Percentiles rank a stretch among this genome's conserved stretches.
These are phyloP conservation scores for Calypte anna DNA, from an alignment of 2,113 vertebrate species.

Conservation along the genomic window DNA sequence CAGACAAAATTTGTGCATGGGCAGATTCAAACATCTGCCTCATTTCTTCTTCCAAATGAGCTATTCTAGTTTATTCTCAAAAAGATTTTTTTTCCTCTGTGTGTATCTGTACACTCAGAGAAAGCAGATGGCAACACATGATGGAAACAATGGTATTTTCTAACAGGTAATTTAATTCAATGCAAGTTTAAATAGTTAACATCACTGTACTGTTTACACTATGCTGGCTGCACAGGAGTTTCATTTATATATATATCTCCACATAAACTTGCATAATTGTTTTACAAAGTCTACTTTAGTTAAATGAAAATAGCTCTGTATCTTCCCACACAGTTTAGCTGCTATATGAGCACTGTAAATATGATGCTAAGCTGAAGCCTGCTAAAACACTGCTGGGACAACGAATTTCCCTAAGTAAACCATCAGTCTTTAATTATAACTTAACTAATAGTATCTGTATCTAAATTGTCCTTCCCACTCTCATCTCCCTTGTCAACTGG, in stretches of 20 bases:
- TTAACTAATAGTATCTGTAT: not conserved
- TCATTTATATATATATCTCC: not conserved
- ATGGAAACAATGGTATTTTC: not conserved
- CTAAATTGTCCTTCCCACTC: not conserved
- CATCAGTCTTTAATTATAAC: not conserved
- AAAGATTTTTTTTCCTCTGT: not conserved
- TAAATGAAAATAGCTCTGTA: not conserved
- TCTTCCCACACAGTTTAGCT: not conserved
- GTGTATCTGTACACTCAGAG: not conserved
- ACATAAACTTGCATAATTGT: not conserved
- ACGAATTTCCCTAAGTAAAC: not conserved
- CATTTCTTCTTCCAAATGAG: not conserved
- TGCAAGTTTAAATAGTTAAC: not conserved
- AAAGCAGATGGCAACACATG: not conserved
- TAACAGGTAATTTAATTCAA: not conserved
- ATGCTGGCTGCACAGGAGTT: not conserved
- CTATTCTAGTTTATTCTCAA: not conserved
- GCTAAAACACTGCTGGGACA: not conserved
- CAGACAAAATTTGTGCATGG: not conserved
- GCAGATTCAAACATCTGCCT: not conserved
- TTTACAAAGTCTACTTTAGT: not conserved
- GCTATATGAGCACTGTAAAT: not conserved
- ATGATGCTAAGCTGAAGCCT: not conserved
- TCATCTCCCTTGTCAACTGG: not conserved
- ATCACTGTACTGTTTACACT: not conserved